Percentiles rank a stretch among this genome's conserved stretches.
Evolutionary conservation across 1,140 invertebrate species (phyloP).

Genomic region (Drosophila carrolli): DNA sequence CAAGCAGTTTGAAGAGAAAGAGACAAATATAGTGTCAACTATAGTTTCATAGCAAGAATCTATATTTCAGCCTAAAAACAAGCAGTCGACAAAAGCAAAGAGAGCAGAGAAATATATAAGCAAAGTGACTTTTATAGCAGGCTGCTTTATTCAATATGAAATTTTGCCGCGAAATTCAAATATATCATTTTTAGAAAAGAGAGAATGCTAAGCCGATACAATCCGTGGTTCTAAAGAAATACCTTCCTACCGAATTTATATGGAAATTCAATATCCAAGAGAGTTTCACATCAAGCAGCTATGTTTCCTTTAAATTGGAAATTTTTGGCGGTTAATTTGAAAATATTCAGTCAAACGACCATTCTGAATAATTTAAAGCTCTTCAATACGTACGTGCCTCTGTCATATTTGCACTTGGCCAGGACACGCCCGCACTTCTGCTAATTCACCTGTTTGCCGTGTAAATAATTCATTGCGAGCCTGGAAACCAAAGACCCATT

Average conservation of each 20-base stretch:
- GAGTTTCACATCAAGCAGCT: neutral
- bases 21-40: neutral
- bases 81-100: neutral
- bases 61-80: neutral
- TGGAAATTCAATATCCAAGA: too few relatives aligned
- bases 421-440: constrained; percentile 17
- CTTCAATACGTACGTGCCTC: constrained; percentile 12
- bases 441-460: constrained; percentile 31
- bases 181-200: too few relatives aligned
- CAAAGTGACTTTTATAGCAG: neutral
- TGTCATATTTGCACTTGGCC: constrained; percentile 34
- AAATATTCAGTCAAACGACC: neutral
- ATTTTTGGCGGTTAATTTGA: constrained; percentile 1
- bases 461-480: constrained; percentile 52
- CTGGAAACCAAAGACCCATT: constrained; percentile 19
- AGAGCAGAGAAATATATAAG: neutral
- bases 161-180: neutral
- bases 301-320: neutral
- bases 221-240: too few relatives aligned
- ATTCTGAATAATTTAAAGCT: constrained; percentile 33
- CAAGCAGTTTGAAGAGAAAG: neutral
- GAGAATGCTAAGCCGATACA: too few relatives aligned
- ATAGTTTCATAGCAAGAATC: neutral
- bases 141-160: neutral
- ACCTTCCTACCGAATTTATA: too few relatives aligned